Evolutionary conservation across 2,797 vertebrate genomes (phyloP), one percentile per base, ranked within the genome.

Genomic region (Petrocephalus sullivani): DNA sequence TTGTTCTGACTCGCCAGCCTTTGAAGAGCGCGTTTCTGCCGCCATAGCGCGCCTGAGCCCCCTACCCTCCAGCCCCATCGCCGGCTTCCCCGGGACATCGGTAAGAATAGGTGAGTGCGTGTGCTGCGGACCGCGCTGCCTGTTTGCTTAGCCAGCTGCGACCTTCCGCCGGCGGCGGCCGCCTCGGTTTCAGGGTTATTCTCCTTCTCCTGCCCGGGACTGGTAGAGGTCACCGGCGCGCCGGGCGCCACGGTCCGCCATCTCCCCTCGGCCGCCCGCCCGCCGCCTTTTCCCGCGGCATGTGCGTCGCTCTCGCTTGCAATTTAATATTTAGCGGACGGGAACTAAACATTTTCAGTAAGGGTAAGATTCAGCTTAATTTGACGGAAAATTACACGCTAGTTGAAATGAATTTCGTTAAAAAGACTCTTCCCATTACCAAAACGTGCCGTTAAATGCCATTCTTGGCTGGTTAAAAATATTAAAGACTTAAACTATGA

Each of bases 21-120:
- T 90, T 90, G 91, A 92, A 91, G 90, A 90, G 86, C 87, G 82
- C 87, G 87, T 87, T 89, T 90, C 91, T 87, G 61, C 90, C 90
- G 90, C 92, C 92, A 93, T 91, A 93, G 91, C 91, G 91, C 90
- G 78, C 88, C 89, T 85, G 81, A 85, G 37, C 16, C 60, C 58
- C 78, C 86, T 84, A 28, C 89, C 87, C 57, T 37, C 82, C 49
- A 56, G 84, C 81, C 16, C 86, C 19, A 23, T 60, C 78, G 28
- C 58, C 86, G 75, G 86, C 19, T 67, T 89, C 78, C 78, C 37
- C 16, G 60, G 58, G 56, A 87, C 78, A 57, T 41, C 41, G 64
- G 75, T 60, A 82, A 51, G 8, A 23, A 16, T 60, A 84, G 60
- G 89, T 89, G 87, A 28, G 86, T 85, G 12, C 57, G 37, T 71